Conservation (phyloP, 2,888 invertebrate genomes). For the Drosophila paramelanica region DNA sequence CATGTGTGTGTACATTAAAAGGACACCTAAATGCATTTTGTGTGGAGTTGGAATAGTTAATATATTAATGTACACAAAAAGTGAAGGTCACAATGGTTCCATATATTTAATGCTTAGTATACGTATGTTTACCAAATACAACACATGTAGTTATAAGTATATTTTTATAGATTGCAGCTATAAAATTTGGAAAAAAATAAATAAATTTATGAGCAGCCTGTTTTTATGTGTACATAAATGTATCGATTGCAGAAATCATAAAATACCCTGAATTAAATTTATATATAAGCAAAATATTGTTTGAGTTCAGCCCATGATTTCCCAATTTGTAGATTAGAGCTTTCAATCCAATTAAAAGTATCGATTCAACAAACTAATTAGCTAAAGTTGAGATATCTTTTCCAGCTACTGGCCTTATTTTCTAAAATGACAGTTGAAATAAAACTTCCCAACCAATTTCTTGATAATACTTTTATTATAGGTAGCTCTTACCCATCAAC, state of each 20-base stretch:
- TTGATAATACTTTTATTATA: not conserved
- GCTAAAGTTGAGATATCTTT: not conserved
- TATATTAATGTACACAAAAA: constrained; percentile 43
- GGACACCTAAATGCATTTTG: constrained; percentile 42
- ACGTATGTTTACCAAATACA: not conserved
- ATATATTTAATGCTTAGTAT: not conserved
- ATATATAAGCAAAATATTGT: no score
- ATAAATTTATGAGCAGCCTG: no score
- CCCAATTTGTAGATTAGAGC: no score
- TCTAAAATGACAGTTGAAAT: no score
- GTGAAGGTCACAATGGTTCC: constrained; percentile 40
- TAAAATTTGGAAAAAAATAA: not conserved
- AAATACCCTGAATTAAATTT: no score
- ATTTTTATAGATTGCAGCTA: not conserved
- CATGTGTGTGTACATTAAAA: constrained; percentile 22
- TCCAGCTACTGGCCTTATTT: not conserved
- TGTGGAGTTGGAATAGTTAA: constrained; percentile 33
- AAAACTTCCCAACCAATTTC: not conserved
- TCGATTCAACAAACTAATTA: not conserved
- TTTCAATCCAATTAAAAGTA: not conserved
- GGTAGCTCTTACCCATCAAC: no score
- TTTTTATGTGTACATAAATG: no score
- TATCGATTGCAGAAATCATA: no score
- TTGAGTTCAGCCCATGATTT: no score
- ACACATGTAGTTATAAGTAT: no score